phyloP scores from a whole-genome alignment of 1,140 invertebrate genomes.

The Triops cancriformis region DNA sequence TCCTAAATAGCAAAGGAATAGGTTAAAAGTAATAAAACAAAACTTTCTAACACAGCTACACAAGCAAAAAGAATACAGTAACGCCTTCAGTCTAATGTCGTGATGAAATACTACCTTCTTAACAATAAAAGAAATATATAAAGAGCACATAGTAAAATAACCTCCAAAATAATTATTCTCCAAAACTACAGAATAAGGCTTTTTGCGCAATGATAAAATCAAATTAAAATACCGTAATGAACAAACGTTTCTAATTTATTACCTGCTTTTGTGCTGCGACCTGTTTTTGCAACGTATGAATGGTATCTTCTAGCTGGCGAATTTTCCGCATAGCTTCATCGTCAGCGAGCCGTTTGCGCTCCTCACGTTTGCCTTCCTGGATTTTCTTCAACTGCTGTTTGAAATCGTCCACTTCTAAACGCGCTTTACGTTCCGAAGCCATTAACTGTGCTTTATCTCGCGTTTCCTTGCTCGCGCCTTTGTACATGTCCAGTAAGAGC shows the following conservation, averaged over 20 bases:
- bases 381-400: constrained; percentile 72
- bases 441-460: constrained; percentile 92
- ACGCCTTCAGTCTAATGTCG: background rate
- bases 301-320: constrained; percentile 85
- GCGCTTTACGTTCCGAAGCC: constrained; percentile 84
- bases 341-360: constrained; percentile 83
- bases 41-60: background rate
- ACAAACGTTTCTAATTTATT: constrained; percentile 27
- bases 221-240: background rate
- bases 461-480: constrained; percentile 90
- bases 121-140: constrained; percentile 12
- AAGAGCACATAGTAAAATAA: background rate
- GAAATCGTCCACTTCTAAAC: constrained; percentile 82
- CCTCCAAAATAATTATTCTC: background rate
- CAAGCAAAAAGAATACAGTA: background rate
- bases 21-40: background rate
- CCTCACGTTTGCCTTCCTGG: constrained; percentile 84
- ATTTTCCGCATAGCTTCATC: constrained; percentile 92
- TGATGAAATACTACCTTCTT: background rate
- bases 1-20: constrained; percentile 49
- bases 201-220: no score
- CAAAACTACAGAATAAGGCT: background rate
- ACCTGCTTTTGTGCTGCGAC: constrained; percentile 66
- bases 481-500: constrained; percentile 91
- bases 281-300: constrained; percentile 46